phyloP scores from a whole-genome alignment of 2,113 vertebrate genomes.

The Phoxinus phoxinus region DNA sequence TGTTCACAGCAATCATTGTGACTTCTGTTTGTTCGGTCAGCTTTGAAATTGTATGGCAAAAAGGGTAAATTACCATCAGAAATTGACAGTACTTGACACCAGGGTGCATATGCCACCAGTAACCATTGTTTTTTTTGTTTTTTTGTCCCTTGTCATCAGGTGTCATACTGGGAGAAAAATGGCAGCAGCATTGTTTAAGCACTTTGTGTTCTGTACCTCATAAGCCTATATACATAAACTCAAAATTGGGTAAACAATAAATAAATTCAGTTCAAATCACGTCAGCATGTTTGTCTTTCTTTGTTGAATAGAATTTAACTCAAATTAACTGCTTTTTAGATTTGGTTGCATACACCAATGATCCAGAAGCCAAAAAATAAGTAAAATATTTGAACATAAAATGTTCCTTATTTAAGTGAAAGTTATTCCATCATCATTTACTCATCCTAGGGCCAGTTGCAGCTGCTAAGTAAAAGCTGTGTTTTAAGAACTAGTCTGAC shows the following conservation, averaged over 20 bases:
- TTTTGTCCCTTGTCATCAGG: slow-evolving; percentile 51
- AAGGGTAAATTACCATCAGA: background rate
- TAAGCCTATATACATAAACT: slow-evolving; percentile 71
- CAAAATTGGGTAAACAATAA: slow-evolving; percentile 67
- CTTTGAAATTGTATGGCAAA: background rate
- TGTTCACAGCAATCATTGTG: background rate
- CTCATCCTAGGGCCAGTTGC: background rate
- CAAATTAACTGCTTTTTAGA: background rate
- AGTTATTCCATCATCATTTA: background rate
- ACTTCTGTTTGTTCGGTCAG: background rate
- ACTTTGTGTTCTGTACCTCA: slow-evolving; percentile 82
- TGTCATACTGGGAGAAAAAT: slow-evolving; percentile 64
- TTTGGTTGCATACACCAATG: background rate
- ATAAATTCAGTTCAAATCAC: slow-evolving; percentile 74
- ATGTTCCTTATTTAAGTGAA: background rate
- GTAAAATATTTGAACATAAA: background rate
- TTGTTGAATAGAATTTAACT: background rate
- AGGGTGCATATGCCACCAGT: slow-evolving; percentile 40
- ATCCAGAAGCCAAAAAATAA: background rate
- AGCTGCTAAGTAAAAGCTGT: background rate
- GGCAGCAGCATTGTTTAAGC: slow-evolving; percentile 74
- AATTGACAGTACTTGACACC: background rate
- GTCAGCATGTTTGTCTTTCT: background rate
- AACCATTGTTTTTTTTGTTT: slow-evolving; percentile 49
- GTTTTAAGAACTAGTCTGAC: too few species aligned